Conservation (phyloP, 2,113 vertebrate genomes). For the Clarias magur region DNA sequence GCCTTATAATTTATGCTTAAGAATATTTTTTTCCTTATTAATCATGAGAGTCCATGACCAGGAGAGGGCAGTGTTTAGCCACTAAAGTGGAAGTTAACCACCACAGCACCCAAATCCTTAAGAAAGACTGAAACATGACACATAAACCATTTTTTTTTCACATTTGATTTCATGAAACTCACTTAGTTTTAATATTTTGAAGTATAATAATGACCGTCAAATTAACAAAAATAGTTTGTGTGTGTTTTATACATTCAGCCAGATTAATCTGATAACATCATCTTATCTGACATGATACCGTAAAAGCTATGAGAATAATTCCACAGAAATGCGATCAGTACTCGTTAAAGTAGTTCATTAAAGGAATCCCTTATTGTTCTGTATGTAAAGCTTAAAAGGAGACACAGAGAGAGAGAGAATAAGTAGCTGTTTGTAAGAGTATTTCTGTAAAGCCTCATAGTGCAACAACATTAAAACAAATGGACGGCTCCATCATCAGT, state of each 20-base stretch:
- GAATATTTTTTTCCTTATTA: not conserved
- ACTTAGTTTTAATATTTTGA: not conserved
- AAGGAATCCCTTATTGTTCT: not conserved
- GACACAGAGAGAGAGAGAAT: not conserved
- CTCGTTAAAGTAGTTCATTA: not conserved
- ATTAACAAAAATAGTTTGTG: not conserved
- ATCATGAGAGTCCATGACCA: not conserved
- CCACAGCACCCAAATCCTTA: not conserved
- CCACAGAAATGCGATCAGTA: not conserved
- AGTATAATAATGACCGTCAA: not conserved
- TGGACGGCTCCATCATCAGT: not conserved
- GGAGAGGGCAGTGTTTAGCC: not conserved
- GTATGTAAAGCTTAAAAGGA: not conserved
- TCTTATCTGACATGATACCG: not conserved
- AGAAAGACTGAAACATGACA: not conserved
- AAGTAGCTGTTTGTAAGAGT: not conserved
- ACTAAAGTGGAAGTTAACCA: not conserved
- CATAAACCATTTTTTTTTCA: not conserved
- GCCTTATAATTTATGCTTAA: no score
- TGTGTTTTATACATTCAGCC: not conserved
- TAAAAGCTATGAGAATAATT: not conserved
- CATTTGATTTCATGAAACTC: not conserved
- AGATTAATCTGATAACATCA: not conserved
- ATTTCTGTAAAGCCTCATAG: not conserved
- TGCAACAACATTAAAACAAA: not conserved